Evolutionary conservation across 2,797 vertebrate species (phyloP).

Genomic region (Graptemys geographica): DNA sequence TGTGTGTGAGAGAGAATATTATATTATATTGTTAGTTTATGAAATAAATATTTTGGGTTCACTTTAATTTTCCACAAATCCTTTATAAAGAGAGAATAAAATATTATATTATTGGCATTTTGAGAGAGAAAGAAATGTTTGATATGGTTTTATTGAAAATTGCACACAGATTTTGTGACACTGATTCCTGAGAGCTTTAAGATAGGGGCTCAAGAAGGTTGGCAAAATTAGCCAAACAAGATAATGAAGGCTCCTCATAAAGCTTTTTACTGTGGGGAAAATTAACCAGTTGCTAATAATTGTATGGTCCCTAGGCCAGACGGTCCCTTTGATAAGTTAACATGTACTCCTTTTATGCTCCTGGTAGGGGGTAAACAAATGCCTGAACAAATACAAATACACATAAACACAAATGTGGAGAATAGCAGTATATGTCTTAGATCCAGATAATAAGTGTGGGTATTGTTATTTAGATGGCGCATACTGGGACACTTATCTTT

Average conservation of each 20-base stretch:
- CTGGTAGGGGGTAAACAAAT: constrained; percentile 81
- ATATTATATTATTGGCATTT: neutral
- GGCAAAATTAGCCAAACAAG: constrained; percentile 60
- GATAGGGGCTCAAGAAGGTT: constrained; percentile 1
- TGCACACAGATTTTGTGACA: neutral
- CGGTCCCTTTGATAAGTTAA: constrained; percentile 82
- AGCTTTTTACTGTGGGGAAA: constrained; percentile 77
- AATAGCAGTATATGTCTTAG: constrained; percentile 78
- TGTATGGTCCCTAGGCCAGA: constrained; percentile 77
- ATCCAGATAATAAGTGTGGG: constrained; percentile 81
- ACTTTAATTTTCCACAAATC: neutral
- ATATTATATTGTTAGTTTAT: neutral
- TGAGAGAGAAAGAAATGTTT: neutral
- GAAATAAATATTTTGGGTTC: neutral
- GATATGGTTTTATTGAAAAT: neutral
- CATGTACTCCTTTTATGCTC: constrained; percentile 79
- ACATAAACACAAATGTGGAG: constrained; percentile 78
- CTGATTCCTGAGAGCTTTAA: neutral
- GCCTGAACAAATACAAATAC: constrained; percentile 80
- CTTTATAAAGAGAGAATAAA: neutral
- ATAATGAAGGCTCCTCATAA: constrained; percentile 70
- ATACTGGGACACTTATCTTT: constrained; percentile 85
- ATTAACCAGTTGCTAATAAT: constrained; percentile 84
- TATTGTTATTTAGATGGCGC: constrained; percentile 83
- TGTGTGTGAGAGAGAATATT: fast-evolving